These are phyloP conservation scores for Danaus melanippus DNA, from an alignment of 1,140 invertebrate genomes.

Conservation along the genomic window DNA sequence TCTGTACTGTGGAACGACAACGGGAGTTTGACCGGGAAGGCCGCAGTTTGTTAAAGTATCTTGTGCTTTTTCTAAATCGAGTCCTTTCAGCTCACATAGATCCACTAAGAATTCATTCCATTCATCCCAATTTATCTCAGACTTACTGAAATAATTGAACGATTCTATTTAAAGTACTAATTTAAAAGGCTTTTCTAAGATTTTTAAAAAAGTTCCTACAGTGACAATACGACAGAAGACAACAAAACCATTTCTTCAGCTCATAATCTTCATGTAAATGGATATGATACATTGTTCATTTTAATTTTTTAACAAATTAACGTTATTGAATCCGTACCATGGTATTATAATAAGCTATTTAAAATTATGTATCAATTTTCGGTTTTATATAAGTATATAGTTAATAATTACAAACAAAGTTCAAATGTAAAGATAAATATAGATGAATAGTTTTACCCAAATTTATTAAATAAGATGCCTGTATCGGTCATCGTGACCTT, in stretches of 20 bases:
- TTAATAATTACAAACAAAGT: too few relatives aligned
- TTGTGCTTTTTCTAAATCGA: slow-evolving; percentile 36
- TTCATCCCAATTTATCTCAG: slow-evolving; percentile 45
- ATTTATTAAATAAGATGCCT: slow-evolving; percentile 51
- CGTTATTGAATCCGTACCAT: neutral
- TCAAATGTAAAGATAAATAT: too few relatives aligned
- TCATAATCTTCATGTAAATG: too few relatives aligned
- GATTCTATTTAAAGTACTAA: neutral
- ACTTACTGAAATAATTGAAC: slow-evolving; percentile 42
- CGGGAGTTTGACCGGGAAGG: slow-evolving; percentile 38
- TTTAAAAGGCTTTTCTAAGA: too few relatives aligned
- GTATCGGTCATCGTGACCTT: slow-evolving; percentile 59
- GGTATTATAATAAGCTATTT: too few relatives aligned
- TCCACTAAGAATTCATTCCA: slow-evolving; percentile 44
- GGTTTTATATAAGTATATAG: too few relatives aligned
- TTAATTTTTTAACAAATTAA: too few relatives aligned
- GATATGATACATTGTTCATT: neutral
- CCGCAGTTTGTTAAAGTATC: slow-evolving; percentile 52
- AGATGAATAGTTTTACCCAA: slow-evolving; percentile 27
- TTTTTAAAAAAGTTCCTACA: too few relatives aligned
- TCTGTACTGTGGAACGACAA: slow-evolving; percentile 46
- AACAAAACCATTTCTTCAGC: too few relatives aligned
- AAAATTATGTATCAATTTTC: too few relatives aligned
- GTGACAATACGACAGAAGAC: too few relatives aligned
- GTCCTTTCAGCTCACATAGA: slow-evolving; percentile 35